These are phyloP conservation scores for Potamilus streckersoni DNA, from an alignment of 1,140 invertebrate species.

Conservation along the genomic window DNA sequence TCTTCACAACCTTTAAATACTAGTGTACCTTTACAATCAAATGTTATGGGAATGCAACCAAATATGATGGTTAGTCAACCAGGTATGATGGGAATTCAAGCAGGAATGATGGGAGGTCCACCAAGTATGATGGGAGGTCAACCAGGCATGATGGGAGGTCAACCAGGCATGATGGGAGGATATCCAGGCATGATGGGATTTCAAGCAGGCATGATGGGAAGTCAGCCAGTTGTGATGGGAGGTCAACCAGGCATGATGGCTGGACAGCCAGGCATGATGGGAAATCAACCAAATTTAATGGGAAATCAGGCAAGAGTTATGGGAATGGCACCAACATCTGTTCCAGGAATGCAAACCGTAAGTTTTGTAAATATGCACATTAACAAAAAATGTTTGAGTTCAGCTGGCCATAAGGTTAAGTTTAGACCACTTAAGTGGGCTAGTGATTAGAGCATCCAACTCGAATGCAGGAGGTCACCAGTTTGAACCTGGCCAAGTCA, in stretches of 20 bases:
- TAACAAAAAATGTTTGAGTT: too few relatives aligned
- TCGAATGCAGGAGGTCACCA: too few relatives aligned
- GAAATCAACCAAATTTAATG: slow-evolving; percentile 1
- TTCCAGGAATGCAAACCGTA: too few relatives aligned
- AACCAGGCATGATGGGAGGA: slow-evolving; percentile 16
- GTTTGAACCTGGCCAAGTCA: too few relatives aligned
- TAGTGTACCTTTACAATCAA: slow-evolving; percentile 15
- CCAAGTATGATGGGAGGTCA: slow-evolving; percentile 17
- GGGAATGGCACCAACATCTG: too few relatives aligned
- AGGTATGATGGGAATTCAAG: slow-evolving; percentile 19
- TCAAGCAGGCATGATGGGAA: slow-evolving; percentile 18
- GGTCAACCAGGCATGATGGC: slow-evolving; percentile 9
- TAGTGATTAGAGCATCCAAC: too few relatives aligned
- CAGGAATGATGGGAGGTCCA: slow-evolving; percentile 11
- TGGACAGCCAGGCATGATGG: slow-evolving; percentile 20
- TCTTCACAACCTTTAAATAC: slow-evolving; percentile 9
- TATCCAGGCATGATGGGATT: slow-evolving; percentile 19
- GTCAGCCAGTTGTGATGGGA: slow-evolving; percentile 18
- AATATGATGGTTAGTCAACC: slow-evolving; percentile 18
- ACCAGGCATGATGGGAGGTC: slow-evolving; percentile 15
- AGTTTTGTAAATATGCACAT: too few relatives aligned
- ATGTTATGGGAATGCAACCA: slow-evolving; percentile 3
- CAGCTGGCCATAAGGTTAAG: too few relatives aligned
- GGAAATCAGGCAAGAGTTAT: too few relatives aligned
- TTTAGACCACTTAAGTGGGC: too few relatives aligned